Evolutionary conservation across 2,113 vertebrate species (phyloP), one percentile per base, ranked within the genome.

Genomic region (Hippocampus mohnikei): DNA sequence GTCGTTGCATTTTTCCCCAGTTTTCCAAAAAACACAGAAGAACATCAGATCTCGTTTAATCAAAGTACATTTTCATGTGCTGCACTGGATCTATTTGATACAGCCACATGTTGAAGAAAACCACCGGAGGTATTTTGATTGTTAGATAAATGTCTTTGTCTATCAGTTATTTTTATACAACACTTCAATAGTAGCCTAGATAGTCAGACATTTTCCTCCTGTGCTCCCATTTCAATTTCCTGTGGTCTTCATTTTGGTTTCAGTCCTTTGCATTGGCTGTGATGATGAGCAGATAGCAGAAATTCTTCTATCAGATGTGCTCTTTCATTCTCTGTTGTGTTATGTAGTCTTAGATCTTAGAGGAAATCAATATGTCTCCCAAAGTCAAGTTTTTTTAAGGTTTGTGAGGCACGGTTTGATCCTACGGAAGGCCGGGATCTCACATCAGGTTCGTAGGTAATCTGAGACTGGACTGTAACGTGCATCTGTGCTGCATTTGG

Each of bases 311-410:
- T 20, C 37, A 60, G 66, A 50, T n/a, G 48, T 23, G 64, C 23
- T 58, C 75, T 46, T 71, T 55, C 56, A 74, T 21, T 52, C 25
- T 48, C 18, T 48, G 65, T 6, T 10, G 42, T 62, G 40, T 42
- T 72, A 70, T 79, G 81, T 81, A 77, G 75, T 67, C 80, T 75
- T 41, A 20, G 68, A 23, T 63, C 61, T 50, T 15, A 0, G 4
- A 70, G 56, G 67, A 77, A 78, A 89, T 90, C 84, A 66, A 87
- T 89, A 78, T 48, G 18, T 74, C 3, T 61, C 71, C 71, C 23
- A 55, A 33, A 85, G 76, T 67, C 37, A 42, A 20, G 48, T 13
- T 75, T 42, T 46, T 23, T 55, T 82, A 48, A 78, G 11, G 67
- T 83, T 62, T 65, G 70, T 73, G 75, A 76, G 58, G 64, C 72